Base-by-base conservation (phyloP, 2,888 invertebrate species). In the Luffia ferchaultella region DNA sequence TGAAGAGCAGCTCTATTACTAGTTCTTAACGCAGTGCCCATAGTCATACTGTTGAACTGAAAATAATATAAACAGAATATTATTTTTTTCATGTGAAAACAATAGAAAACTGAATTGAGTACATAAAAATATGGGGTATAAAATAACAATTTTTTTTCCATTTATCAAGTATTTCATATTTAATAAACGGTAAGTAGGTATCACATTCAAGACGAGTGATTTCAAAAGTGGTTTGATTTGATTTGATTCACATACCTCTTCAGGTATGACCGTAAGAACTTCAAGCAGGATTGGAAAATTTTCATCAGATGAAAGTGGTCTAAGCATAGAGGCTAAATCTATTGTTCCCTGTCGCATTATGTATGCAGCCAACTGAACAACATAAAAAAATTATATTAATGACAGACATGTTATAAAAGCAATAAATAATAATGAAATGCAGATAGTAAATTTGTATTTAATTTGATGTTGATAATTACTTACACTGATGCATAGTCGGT, bases 401-500 rank as follows among this genome's bases (percentile, higher is more conserved):
- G 19, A 42, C n/a, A 42, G 3, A 40, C 7, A 40, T 40, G 12
- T 12, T 9, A 40, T 40, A 9, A 16, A 42, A 42, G 43, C 16
- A 42, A 15, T 16, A 18, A 18, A 18, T n/a, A 45, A 17, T 18
- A 16, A n/a, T 43, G 5, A 43, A 43, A 9, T 43, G 16, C 16
- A 9, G 5, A 43, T 43, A 43, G 9, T 40, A 12, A 12, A 40
- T 7, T 12, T 12, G 40, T 40, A 12, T 12, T 9, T 9, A 40
- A 9, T 40, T 42, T 16, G 42, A 42, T 2, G 5, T 42, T 2
- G n/a, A n/a, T n/a, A n/a, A n/a, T 2, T 2, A 86, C 89, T 87
- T 83, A 96, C 96, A 69, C 94, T 90, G 61, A 96, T 92, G 71
- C 96, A 96, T 52, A 97, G 85, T 62, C 94, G 88, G 65, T 93